These are phyloP conservation scores for Sebastes flavidus DNA, from an alignment of 2,797 vertebrate species.

Conservation along the genomic window DNA sequence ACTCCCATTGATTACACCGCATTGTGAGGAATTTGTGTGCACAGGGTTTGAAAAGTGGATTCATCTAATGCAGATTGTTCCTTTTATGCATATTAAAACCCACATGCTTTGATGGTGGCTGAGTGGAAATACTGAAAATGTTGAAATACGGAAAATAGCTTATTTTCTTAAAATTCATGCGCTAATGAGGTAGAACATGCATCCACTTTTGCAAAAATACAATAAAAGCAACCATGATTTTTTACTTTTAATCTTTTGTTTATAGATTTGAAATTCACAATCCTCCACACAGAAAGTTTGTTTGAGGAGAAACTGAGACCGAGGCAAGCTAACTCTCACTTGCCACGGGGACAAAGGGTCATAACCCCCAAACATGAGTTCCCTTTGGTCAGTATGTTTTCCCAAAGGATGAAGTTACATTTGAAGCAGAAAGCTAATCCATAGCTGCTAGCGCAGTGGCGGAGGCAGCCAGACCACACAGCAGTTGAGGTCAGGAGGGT, in stretches of 20 bases:
- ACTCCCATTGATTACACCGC: slow-evolving; percentile 8
- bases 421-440: slow-evolving; percentile 63
- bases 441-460: slow-evolving; percentile 27
- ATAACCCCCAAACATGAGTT: slow-evolving; percentile 63
- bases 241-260: slow-evolving; percentile 9
- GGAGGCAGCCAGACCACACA: slow-evolving; percentile 67
- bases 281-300: slow-evolving; percentile 39
- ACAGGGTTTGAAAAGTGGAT: not conserved
- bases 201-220: not conserved
- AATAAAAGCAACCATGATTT: not conserved
- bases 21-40: slow-evolving; percentile 20
- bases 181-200: not conserved
- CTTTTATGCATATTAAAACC: slow-evolving; percentile 10
- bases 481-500: slow-evolving; percentile 47
- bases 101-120: not conserved
- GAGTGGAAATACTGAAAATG: slow-evolving; percentile 5
- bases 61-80: slow-evolving; percentile 4
- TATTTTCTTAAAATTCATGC: not conserved
- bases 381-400: slow-evolving; percentile 75
- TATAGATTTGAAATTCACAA: not conserved
- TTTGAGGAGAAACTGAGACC: slow-evolving; percentile 62
- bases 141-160: not conserved
- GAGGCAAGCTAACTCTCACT: slow-evolving; percentile 36
- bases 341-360: slow-evolving; percentile 59
- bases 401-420: slow-evolving; percentile 76